A percentile compares a stretch with the other conserved stretches of the same genome.
These are phyloP conservation scores for Muschampia plurimacula DNA, from an alignment of 2,888 invertebrate genomes.

Conservation along the genomic window DNA sequence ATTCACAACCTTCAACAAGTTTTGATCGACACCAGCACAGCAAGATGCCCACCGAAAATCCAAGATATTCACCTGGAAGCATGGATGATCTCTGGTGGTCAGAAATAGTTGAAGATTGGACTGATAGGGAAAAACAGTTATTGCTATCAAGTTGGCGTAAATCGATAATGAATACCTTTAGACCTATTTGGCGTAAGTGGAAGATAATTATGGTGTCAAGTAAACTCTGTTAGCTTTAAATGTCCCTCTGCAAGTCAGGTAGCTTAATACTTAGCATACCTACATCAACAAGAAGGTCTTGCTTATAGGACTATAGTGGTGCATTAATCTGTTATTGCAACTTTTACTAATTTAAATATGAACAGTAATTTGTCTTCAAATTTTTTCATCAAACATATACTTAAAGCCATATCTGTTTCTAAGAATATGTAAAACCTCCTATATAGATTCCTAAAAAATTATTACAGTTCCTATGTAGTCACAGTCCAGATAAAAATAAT, in stretches of 20 bases:
- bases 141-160: constrained; percentile 37
- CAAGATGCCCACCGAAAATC: constrained; percentile 42
- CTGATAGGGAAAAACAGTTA: constrained; percentile 30
- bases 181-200: constrained; percentile 41
- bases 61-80: constrained; percentile 47
- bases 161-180: constrained; percentile 40
- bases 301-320: constrained; percentile 38
- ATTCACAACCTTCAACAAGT: constrained; percentile 32
- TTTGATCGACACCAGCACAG: constrained; percentile 38
- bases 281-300: constrained; percentile 37
- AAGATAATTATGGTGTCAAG: constrained; percentile 31
- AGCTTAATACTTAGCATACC: constrained; percentile 40
- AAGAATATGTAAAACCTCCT: constrained; percentile 26
- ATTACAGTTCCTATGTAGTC: neutral
- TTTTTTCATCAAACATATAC: constrained; percentile 38
- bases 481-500: constrained; percentile 7
- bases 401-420: constrained; percentile 37
- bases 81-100: constrained; percentile 51
- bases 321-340: constrained; percentile 39
- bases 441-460: constrained; percentile 35
- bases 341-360: constrained; percentile 21
- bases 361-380: constrained; percentile 34
- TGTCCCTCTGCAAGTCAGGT: constrained; percentile 29
- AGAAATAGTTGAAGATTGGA: constrained; percentile 43
- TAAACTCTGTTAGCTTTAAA: constrained; percentile 30